Evolutionary conservation across 2,113 vertebrate species (phyloP).

Genomic region (Pseudopodoces humilis): DNA sequence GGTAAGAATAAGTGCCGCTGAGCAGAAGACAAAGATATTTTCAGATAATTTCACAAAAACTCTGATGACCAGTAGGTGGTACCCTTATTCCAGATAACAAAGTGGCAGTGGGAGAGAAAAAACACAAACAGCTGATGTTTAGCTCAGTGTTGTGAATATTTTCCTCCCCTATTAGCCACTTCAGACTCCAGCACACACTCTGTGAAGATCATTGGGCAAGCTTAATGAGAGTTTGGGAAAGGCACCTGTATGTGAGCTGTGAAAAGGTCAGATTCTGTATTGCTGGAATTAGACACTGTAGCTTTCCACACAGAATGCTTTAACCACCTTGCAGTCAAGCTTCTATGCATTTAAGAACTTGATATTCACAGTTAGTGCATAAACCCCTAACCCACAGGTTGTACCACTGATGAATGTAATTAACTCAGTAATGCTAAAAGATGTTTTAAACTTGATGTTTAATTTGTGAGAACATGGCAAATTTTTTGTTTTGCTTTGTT

Average conservation of each 20-base stretch:
- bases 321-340: background rate
- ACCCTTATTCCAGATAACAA: background rate
- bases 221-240: background rate
- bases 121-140: background rate
- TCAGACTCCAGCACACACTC: background rate
- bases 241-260: background rate
- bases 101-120: background rate
- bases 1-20: background rate
- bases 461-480: background rate
- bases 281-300: background rate
- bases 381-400: background rate
- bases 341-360: background rate
- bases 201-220: background rate
- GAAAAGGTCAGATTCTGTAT: background rate
- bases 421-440: background rate
- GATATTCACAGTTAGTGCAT: background rate
- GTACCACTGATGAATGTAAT: background rate
- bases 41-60: background rate
- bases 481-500: background rate
- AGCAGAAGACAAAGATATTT: background rate
- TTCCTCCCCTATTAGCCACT: background rate
- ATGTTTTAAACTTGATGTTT: background rate
- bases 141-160: background rate
- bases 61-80: slow-evolving; percentile 22
- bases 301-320: background rate